A percentile compares a stretch with the other conserved stretches of the same genome.
Conservation (phyloP, 2,888 invertebrate genomes). For the Heteromurus nitidus region DNA sequence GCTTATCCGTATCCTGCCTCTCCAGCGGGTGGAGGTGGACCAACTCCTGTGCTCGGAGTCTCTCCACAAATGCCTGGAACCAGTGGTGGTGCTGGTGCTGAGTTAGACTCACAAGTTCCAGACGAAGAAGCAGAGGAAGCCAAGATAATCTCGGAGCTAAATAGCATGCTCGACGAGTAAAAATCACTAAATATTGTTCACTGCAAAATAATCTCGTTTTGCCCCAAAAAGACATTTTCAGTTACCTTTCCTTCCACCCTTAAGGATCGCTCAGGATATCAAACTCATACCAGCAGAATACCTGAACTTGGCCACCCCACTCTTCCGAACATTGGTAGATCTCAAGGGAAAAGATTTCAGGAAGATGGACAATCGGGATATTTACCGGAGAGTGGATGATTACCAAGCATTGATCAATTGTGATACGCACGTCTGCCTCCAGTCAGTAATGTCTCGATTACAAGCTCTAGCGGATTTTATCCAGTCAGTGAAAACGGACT, state of each 20-base stretch:
- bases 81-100: no score
- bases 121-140: slow-evolving; percentile 26
- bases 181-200: background rate
- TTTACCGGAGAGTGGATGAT: slow-evolving; percentile 25
- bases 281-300: slow-evolving; percentile 2
- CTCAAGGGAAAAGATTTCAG: slow-evolving; percentile 37
- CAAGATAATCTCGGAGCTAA: background rate
- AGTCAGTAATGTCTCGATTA: slow-evolving; percentile 3
- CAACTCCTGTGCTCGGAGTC: background rate
- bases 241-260: background rate
- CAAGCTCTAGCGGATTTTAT: background rate
- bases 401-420: slow-evolving; percentile 20
- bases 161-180: slow-evolving; percentile 36
- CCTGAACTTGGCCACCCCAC: slow-evolving; percentile 18
- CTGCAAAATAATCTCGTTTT: no score
- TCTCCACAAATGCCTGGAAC: background rate
- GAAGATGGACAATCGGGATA: slow-evolving; percentile 36
- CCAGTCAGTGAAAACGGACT: slow-evolving; percentile 10
- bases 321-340: slow-evolving; percentile 7
- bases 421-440: slow-evolving; percentile 22
- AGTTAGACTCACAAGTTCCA: background rate
- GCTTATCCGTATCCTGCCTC: background rate
- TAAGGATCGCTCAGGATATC: slow-evolving; percentile 4
- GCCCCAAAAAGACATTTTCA: background rate
- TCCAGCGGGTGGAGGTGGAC: background rate